A percentile compares a stretch with the other conserved stretches of the same genome.
These are phyloP conservation scores for Microctenopoma stevenorrisi DNA, from an alignment of 2,797 vertebrate genomes.

Conservation along the genomic window DNA sequence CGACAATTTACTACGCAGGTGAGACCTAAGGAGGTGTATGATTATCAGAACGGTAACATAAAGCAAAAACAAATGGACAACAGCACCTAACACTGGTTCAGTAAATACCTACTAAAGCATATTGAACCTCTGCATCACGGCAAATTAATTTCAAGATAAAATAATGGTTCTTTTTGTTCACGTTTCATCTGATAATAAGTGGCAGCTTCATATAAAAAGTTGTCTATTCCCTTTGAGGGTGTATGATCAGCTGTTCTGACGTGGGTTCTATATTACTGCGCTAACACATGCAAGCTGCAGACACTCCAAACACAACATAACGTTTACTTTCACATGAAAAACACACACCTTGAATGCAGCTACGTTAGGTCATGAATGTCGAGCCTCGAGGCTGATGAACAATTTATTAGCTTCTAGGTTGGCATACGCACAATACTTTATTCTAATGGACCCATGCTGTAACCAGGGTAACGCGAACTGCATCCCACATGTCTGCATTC, in stretches of 20 bases:
- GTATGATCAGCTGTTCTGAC: not conserved
- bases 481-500: conserved; percentile 2
- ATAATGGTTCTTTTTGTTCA: not conserved
- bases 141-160: not conserved
- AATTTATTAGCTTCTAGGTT: conserved; percentile 57
- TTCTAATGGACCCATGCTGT: not conserved
- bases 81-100: conserved; percentile 4
- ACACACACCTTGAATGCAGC: conserved; percentile 7
- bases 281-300: conserved; percentile 46
- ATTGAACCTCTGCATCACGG: not conserved
- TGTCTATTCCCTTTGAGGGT: not conserved
- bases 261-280: conserved; percentile 4
- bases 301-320: conserved; percentile 24
- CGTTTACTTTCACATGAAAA: conserved; percentile 1
- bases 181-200: not conserved
- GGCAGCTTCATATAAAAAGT: not conserved
- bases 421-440: conserved; percentile 43
- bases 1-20: not conserved
- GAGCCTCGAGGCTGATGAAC: conserved; percentile 33
- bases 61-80: conserved; percentile 17
- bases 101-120: conserved; percentile 1
- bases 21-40: not conserved
- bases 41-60: not conserved
- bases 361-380: conserved; percentile 33
- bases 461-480: conserved; percentile 5